Evolutionary conservation across 2,113 vertebrate genomes (phyloP).

Genomic region (Reinhardtius hippoglossoides): DNA sequence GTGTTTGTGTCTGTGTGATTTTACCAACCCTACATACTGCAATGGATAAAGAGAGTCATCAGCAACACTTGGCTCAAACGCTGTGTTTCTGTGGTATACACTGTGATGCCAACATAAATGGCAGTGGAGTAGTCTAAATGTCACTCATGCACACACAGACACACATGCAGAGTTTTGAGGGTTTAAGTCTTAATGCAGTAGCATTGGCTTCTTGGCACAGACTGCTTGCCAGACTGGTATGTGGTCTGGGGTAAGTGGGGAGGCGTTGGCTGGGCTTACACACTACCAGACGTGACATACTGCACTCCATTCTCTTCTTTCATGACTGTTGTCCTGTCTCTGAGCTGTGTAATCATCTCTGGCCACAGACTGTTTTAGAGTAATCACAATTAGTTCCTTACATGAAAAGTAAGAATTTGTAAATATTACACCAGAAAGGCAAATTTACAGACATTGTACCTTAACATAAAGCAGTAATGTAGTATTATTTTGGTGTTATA

Average conservation of each 20-base stretch:
- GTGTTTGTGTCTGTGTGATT: slow-evolving; percentile 54
- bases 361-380: slow-evolving; percentile 43
- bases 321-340: slow-evolving; percentile 65
- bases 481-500: background rate
- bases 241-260: slow-evolving; percentile 75
- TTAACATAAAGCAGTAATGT: background rate
- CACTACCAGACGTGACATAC: slow-evolving; percentile 75
- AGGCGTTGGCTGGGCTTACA: slow-evolving; percentile 71
- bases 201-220: slow-evolving; percentile 70
- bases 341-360: slow-evolving; percentile 47
- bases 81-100: slow-evolving; percentile 66
- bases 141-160: slow-evolving; percentile 69
- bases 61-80: slow-evolving; percentile 68
- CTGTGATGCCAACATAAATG: slow-evolving; percentile 78
- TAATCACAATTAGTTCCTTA: slow-evolving; percentile 30
- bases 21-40: slow-evolving; percentile 65
- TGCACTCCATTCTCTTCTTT: slow-evolving; percentile 58
- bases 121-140: slow-evolving; percentile 76
- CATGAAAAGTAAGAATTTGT: slow-evolving; percentile 23
- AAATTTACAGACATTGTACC: background rate
- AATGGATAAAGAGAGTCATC: slow-evolving; percentile 78
- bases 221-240: slow-evolving; percentile 75
- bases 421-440: background rate
- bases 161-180: slow-evolving; percentile 70
- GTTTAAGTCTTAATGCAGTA: slow-evolving; percentile 69